phyloP scores from a whole-genome alignment of 2,113 vertebrate genomes.

The Cavia aperea region DNA sequence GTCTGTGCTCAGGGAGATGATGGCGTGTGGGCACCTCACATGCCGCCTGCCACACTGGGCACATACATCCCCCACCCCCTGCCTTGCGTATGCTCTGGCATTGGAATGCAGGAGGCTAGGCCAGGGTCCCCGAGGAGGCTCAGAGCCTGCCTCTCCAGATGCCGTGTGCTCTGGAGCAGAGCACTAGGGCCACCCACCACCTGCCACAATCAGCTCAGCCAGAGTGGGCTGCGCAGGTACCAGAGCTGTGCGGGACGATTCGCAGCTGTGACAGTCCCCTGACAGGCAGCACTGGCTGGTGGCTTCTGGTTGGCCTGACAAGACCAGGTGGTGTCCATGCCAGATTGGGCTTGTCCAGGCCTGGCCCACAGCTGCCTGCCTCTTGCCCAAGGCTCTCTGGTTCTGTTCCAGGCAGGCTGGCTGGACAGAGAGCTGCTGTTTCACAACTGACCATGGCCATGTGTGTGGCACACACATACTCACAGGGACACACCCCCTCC shows the following conservation, averaged over 20 bases:
- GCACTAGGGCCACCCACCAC: neutral
- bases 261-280: slow-evolving; percentile 62
- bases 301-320: neutral
- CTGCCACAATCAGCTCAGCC: slow-evolving; percentile 48
- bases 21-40: neutral
- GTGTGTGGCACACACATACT: neutral
- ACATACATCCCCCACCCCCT: neutral
- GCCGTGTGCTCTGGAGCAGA: slow-evolving; percentile 58
- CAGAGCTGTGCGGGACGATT: slow-evolving; percentile 61
- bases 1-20: neutral
- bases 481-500: neutral
- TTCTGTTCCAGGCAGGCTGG: neutral
- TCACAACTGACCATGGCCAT: neutral
- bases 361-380: neutral
- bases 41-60: accelerated
- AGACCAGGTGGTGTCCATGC: neutral
- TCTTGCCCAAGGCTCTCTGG: neutral
- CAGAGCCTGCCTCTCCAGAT: slow-evolving; percentile 65
- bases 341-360: neutral
- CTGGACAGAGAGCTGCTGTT: neutral
- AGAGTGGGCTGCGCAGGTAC: slow-evolving; percentile 63
- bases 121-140: neutral
- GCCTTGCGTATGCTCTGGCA: neutral
- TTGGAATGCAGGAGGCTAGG: neutral
- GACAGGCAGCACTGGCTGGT: slow-evolving; percentile 51